Percentiles rank a stretch among this genome's conserved stretches.
Conservation (phyloP, 92 coral and sea anemone genomes). For the Umimayanthus chanpuru region DNA sequence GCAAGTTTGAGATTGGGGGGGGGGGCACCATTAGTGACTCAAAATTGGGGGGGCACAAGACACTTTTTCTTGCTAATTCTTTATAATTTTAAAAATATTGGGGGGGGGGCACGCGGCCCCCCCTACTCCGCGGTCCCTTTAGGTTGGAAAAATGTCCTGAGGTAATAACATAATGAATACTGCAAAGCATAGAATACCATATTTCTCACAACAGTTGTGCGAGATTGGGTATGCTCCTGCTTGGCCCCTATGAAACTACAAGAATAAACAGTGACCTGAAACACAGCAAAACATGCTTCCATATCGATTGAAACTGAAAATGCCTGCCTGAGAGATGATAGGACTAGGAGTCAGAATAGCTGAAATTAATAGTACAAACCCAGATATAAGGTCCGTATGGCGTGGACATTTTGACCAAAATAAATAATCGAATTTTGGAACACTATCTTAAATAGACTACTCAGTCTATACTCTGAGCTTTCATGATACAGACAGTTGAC, state of each 20-base stretch:
- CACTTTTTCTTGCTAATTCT: too few relatives aligned
- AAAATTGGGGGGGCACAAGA: too few relatives aligned
- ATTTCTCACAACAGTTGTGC: constrained; percentile 23
- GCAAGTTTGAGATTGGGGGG: too few relatives aligned
- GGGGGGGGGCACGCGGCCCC: too few relatives aligned
- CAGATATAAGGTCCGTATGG: constrained; percentile 20
- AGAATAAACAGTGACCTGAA: constrained; percentile 20
- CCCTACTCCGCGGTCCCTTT: too few relatives aligned
- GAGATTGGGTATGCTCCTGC: constrained; percentile 17
- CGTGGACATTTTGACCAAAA: constrained; percentile 20
- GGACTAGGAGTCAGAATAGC: constrained; percentile 26
- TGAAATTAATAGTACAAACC: constrained; percentile 25
- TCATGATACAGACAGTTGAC: constrained; percentile 20
- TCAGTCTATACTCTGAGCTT: constrained; percentile 21
- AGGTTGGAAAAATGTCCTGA: constrained; percentile 19
- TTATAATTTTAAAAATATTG: too few relatives aligned
- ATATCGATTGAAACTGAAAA: constrained; percentile 11
- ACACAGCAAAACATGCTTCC: constrained; percentile 25
- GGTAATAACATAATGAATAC: background rate
- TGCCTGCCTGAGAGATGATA: constrained; percentile 22
- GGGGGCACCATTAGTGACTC: too few relatives aligned
- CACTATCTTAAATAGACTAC: too few relatives aligned
- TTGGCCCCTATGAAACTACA: too few relatives aligned
- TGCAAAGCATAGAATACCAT: constrained; percentile 23
- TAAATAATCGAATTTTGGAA: background rate